Evolutionary conservation across 2,797 vertebrate genomes (phyloP), one percentile per base, ranked within the genome.

Genomic region (Malacoraja senta): DNA sequence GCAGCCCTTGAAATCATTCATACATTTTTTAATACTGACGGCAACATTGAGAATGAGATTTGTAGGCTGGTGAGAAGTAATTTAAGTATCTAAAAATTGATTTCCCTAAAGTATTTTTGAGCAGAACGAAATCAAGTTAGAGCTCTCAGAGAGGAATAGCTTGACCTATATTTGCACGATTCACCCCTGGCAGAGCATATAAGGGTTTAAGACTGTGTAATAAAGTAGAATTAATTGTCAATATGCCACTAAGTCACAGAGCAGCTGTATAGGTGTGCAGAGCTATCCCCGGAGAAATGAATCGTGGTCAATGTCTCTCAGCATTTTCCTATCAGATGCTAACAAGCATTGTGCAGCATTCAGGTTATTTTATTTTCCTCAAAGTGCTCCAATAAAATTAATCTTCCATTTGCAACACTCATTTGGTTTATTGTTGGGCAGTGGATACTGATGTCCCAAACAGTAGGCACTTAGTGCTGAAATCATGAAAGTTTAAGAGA

Each of bases 191-290:
- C 90, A 92, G 68, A 92, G 71, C 35, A 92, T 72, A 92, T 92
- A 76, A 92, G 90, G 90, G 71, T 92, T 92, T 92, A 76, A 35
- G 88, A 38, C 90, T 92, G 90, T 74, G 90, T 74, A 92, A 92
- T 92, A 92, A 92, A 92, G 90, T 92, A 71, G 71, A 92, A 92
- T 92, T 92, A 92, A 92, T 92, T 92, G 90, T 92, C 90, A 92
- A 92, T 92, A 76, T 92, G 44, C 90, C 71, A 92, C 90, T 74
- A 92, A 92, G 90, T 92, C 72, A 53, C 68, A 76, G 71, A 92
- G 90, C 38, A 76, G 90, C 90, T 92, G 44, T 74, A 92, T 92
- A 92, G 90, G 72, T 76, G 90, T 92, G 90, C 71, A 72, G 71
- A 92, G 21, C 35, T 76, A 29, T 92, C 68, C 71, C 71, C 15